Evolutionary conservation across 2,113 vertebrate genomes (phyloP).

Genomic region (Rattus norvegicus): GRCr8 NC_086026.1:54416501-54417000

Average conservation of each 20-base stretch:
- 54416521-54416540: neutral
- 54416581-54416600: neutral
- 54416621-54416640: neutral
- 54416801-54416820: neutral
- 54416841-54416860: neutral
- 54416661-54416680: neutral
- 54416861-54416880: neutral
- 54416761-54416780: neutral
- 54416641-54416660: neutral
- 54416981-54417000: too few relatives aligned
- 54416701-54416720: neutral
- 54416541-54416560: neutral
- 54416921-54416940: neutral
- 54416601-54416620: neutral
- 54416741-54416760: neutral
- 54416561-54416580: neutral
- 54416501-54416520: neutral
- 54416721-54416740: neutral
- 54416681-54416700: neutral
- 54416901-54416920: neutral
- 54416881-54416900: neutral
- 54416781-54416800: neutral
- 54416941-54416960: neutral
- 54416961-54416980: neutral
- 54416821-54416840: neutral